Percentiles rank a stretch among this genome's conserved stretches.
Evolutionary conservation across 2,888 invertebrate species (phyloP).

Genomic region (Dorcus hopei): DNA sequence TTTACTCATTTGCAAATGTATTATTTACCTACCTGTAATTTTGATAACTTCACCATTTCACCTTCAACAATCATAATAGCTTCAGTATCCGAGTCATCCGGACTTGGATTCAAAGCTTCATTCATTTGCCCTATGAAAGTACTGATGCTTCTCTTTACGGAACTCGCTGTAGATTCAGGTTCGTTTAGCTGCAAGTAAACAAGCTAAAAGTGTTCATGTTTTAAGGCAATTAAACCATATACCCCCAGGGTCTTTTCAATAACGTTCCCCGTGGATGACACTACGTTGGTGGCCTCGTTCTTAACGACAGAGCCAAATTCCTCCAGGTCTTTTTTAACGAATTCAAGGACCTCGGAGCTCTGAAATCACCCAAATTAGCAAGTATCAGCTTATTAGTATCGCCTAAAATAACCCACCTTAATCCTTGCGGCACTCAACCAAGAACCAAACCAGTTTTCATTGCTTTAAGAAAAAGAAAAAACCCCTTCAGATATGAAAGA

Average conservation of each 20-base stretch:
- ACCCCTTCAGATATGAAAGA: conserved; percentile 5
- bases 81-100: conserved; percentile 68
- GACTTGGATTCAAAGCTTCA: conserved; percentile 65
- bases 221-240: conserved; percentile 17
- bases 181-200: conserved; percentile 60
- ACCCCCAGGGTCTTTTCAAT: conserved; percentile 70
- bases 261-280: conserved; percentile 62
- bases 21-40: conserved; percentile 49
- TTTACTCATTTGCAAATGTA: no score
- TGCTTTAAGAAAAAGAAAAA: conserved; percentile 29
- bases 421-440: conserved; percentile 49
- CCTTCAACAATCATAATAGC: conserved; percentile 65
- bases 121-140: conserved; percentile 70
- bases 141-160: conserved; percentile 70
- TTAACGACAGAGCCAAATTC: conserved; percentile 71
- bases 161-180: conserved; percentile 68
- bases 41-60: conserved; percentile 64
- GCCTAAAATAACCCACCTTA: conserved; percentile 35
- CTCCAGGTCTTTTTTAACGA: conserved; percentile 73
- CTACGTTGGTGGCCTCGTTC: conserved; percentile 66
- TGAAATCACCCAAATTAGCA: conserved; percentile 35
- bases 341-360: conserved; percentile 72
- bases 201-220: conserved; percentile 1
- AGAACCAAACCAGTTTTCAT: conserved; percentile 46
- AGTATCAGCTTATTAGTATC: background rate